phyloP scores from a whole-genome alignment of 2,797 vertebrate species.

The Syndactyla subalaris region DNA sequence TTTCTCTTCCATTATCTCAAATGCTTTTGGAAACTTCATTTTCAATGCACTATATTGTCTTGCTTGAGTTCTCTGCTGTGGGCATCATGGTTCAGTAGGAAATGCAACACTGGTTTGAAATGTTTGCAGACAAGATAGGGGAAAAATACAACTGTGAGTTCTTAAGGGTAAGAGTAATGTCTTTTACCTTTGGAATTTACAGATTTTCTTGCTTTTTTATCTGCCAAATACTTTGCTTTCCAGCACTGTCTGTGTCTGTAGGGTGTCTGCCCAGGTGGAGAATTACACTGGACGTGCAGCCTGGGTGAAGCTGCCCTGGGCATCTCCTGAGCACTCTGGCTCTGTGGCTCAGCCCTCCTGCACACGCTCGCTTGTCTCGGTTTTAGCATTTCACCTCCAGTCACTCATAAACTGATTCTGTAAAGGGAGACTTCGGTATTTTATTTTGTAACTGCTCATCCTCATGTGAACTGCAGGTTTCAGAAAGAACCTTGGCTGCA shows the following conservation, averaged over 20 bases:
- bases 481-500: neutral
- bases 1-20: neutral
- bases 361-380: accelerated
- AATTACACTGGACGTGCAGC: neutral
- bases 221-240: neutral
- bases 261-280: neutral
- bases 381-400: neutral
- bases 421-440: neutral
- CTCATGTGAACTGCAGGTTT: neutral
- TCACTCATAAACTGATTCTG: neutral
- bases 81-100: neutral
- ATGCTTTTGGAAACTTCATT: slow-evolving; percentile 5
- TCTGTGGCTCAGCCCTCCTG: neutral
- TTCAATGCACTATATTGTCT: neutral
- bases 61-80: neutral
- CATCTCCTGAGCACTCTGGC: neutral
- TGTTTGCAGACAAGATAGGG: neutral
- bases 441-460: neutral
- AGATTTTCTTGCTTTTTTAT: neutral
- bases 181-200: neutral
- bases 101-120: neutral
- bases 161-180: neutral
- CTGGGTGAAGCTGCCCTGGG: neutral
- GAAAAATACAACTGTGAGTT: neutral
- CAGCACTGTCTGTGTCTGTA: neutral